phyloP scores from a whole-genome alignment of 2,888 invertebrate species.

The Anthophora plumipes region DNA sequence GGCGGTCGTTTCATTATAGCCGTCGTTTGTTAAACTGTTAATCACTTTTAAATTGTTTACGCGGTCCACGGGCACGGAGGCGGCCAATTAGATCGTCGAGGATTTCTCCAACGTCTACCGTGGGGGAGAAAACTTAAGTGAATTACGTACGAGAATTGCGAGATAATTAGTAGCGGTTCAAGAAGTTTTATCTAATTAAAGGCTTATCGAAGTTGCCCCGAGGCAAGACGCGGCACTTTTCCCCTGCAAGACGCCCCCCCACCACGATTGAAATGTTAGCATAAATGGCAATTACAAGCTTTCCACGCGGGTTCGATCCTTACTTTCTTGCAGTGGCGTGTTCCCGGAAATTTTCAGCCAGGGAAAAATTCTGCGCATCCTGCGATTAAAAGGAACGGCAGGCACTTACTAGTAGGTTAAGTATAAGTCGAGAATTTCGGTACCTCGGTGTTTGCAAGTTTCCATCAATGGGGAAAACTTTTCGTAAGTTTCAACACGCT shows the following conservation, averaged over 20 bases:
- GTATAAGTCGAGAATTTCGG: not conserved
- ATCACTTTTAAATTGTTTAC: conserved; percentile 61
- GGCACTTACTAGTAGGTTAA: too few relatives aligned
- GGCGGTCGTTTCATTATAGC: conserved; percentile 45
- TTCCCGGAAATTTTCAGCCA: too few relatives aligned
- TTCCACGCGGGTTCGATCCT: not conserved
- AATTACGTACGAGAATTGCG: conserved; percentile 61
- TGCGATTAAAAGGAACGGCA: not conserved
- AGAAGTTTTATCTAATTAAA: conserved; percentile 65
- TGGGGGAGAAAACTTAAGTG: conserved; percentile 58
- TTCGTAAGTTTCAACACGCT: too few relatives aligned
- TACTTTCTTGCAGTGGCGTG: not conserved
- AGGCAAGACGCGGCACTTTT: conserved; percentile 25
- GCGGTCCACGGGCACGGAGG: conserved; percentile 21
- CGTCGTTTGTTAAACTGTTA: conserved; percentile 53
- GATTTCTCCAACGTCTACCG: conserved; percentile 30
- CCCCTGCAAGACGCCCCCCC: not conserved
- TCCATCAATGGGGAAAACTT: too few relatives aligned
- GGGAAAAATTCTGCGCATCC: not conserved
- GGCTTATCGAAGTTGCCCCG: conserved; percentile 59
- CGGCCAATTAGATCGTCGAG: conserved; percentile 47
- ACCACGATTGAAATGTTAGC: conserved; percentile 31
- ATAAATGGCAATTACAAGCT: conserved; percentile 28
- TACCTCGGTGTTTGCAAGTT: too few relatives aligned
- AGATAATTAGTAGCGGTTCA: conserved; percentile 61